Evolutionary conservation across 2,888 invertebrate genomes (phyloP).

Genomic region (Drosophila macrospina): DNA sequence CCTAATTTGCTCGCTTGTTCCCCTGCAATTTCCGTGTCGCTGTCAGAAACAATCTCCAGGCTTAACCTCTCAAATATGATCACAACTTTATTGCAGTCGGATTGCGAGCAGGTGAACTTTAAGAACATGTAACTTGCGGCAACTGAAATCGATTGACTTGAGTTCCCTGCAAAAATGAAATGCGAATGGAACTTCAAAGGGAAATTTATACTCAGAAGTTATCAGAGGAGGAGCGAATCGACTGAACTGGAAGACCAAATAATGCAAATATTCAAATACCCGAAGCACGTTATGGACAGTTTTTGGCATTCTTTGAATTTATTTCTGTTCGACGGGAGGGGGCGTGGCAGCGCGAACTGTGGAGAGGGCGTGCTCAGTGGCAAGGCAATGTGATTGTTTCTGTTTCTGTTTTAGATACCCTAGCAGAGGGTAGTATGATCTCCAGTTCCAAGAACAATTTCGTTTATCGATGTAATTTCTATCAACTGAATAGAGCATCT

Average conservation of each 20-base stretch:
- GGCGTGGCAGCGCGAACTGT: not conserved
- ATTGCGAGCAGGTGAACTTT: not conserved
- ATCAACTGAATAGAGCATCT: no score
- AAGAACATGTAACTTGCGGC: constrained; percentile 3
- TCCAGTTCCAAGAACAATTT: not conserved
- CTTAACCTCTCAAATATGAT: constrained; percentile 18
- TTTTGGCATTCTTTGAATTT: constrained; percentile 39
- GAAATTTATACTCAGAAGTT: constrained; percentile 14
- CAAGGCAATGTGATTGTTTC: constrained; percentile 10
- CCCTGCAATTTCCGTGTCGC: constrained; percentile 2
- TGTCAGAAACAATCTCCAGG: constrained; percentile 7
- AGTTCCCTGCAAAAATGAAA: constrained; percentile 19
- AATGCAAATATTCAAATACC: constrained; percentile 40
- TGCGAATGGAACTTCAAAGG: constrained; percentile 52
- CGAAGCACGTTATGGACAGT: constrained; percentile 41
- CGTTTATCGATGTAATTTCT: no score
- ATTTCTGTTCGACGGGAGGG: constrained; percentile 11
- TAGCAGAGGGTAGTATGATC: not conserved
- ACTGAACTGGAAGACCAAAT: constrained; percentile 40
- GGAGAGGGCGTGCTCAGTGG: constrained; percentile 10
- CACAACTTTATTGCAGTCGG: constrained; percentile 11
- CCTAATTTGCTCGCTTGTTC: constrained; percentile 10
- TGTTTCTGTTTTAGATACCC: constrained; percentile 5
- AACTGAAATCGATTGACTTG: constrained; percentile 6
- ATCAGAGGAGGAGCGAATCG: constrained; percentile 15